Evolutionary conservation across 2,888 invertebrate species (phyloP), one percentile per base, ranked within the genome.

Genomic region (Rhagonycha fulva): DNA sequence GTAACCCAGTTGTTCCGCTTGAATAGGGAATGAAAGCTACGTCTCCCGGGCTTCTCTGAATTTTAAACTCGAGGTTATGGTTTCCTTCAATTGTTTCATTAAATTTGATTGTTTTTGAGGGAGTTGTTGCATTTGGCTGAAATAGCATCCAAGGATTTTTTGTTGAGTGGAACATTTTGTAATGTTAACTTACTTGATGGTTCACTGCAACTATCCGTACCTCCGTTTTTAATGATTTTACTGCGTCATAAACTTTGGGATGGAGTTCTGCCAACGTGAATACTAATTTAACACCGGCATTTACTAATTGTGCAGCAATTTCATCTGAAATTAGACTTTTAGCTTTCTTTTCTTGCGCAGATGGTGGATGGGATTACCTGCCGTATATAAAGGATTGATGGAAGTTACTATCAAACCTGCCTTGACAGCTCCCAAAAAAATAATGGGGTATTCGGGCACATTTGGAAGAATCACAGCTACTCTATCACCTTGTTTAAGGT

Each of bases 381-480:
- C 23, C 47, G 93, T 94, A 82, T 94, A 95, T 76, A 90, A 85
- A 0, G 94, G 94, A 88, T 94, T 95, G 9, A 94, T 89, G 0
- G 93, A 92, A 0, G 94, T 93, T 5, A 93, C 90, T 14, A 91
- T 83, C 0, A 93, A 88, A 0, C 93, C 94, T 62, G 94, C 94
- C 81, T 92, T 93, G 47, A 93, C 82, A n/a, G 91, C 89, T 0
- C 94, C 95, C 82, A 94, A 83, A 4, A 91, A 85, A 1, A 91
- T 89, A 10, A 94, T 87, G 0, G 92, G 90, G 82, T 90, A 93
- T 85, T 95, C 95, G 0, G 95, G 94, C 12, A 92, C 83, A 85
- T 95, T 95, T 0, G 94, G 94, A 76, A 94, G 83, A 83, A 94
- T 91, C 5, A 95, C 82, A 0, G 92, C 93, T 1, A 95, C 85